Percentiles rank a stretch among this genome's conserved stretches.
Conservation (phyloP, 2,797 vertebrate genomes). For the Eupleurogrammus muticus region DNA sequence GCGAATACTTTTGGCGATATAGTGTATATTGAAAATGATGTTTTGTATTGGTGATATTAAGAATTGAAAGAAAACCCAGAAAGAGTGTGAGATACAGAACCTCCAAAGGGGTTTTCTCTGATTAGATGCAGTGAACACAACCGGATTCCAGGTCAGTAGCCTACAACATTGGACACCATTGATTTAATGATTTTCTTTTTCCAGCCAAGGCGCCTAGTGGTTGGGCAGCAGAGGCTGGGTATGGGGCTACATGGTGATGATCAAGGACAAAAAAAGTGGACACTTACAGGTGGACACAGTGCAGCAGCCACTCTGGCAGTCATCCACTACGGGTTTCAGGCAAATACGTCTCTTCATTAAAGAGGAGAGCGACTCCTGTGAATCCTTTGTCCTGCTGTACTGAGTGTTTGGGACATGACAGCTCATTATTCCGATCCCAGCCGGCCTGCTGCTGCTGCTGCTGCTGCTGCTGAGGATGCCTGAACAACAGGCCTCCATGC, state of each 20-base stretch:
- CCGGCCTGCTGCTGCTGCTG: slow-evolving; percentile 51
- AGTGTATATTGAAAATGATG: no score
- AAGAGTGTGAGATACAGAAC: no score
- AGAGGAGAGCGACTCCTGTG: slow-evolving; percentile 12
- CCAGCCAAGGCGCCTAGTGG: not conserved
- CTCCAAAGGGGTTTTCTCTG: slow-evolving; percentile 1
- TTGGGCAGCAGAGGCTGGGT: not conserved
- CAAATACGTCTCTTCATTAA: not conserved
- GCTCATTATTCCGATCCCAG: slow-evolving; percentile 43
- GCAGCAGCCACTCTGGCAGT: not conserved
- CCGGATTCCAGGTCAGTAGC: not conserved
- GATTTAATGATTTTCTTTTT: not conserved
- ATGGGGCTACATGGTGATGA: not conserved
- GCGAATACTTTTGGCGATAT: no score
- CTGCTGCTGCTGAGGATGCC: slow-evolving; percentile 46
- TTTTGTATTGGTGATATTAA: no score
- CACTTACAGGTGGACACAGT: slow-evolving; percentile 1
- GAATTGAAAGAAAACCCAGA: no score
- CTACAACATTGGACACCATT: not conserved
- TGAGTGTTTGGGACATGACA: slow-evolving; percentile 52
- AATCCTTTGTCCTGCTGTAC: slow-evolving; percentile 19
- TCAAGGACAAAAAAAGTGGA: not conserved
- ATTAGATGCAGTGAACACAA: slow-evolving; percentile 1
- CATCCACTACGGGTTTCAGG: not conserved
- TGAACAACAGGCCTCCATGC: slow-evolving; percentile 59